These are phyloP conservation scores for Grammomys surdaster DNA, from an alignment of 2,113 vertebrate genomes.

Conservation along the genomic window DNA sequence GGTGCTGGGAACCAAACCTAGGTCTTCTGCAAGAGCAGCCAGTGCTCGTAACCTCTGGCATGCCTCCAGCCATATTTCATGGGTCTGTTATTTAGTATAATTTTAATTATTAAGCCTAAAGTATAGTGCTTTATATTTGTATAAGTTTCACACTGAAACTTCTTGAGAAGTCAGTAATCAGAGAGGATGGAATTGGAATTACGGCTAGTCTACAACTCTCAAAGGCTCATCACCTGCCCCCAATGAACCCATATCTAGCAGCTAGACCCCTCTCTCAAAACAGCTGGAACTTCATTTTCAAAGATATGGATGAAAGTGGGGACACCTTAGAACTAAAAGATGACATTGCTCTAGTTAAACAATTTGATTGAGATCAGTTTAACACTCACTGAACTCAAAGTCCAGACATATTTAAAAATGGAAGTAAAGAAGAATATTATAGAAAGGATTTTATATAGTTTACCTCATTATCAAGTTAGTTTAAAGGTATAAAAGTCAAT, in stretches of 20 bases:
- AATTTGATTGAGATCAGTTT: conserved; percentile 25
- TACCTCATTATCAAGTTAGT: neutral
- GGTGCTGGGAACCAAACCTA: neutral
- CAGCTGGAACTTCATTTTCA: neutral
- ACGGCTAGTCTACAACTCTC: neutral
- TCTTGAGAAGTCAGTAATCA: neutral
- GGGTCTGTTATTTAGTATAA: neutral
- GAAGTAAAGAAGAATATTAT: neutral
- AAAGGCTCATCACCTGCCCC: no score
- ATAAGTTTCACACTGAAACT: neutral
- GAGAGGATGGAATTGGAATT: neutral
- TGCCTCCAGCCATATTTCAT: neutral
- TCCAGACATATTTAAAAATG: neutral
- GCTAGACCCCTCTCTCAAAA: neutral
- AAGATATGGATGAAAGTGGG: neutral
- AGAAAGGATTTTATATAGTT: neutral
- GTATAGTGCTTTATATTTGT: neutral
- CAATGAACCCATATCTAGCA: neutral
- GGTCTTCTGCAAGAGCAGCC: neutral
- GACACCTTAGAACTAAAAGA: neutral
- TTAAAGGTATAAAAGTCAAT: neutral
- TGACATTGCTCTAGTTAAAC: neutral
- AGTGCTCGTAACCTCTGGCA: neutral
- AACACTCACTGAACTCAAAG: neutral
- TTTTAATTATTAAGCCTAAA: neutral